Percentiles rank a stretch among this genome's conserved stretches.
phyloP scores from a whole-genome alignment of 1,140 invertebrate genomes.

The Caenorhabditis inopinata region DNA sequence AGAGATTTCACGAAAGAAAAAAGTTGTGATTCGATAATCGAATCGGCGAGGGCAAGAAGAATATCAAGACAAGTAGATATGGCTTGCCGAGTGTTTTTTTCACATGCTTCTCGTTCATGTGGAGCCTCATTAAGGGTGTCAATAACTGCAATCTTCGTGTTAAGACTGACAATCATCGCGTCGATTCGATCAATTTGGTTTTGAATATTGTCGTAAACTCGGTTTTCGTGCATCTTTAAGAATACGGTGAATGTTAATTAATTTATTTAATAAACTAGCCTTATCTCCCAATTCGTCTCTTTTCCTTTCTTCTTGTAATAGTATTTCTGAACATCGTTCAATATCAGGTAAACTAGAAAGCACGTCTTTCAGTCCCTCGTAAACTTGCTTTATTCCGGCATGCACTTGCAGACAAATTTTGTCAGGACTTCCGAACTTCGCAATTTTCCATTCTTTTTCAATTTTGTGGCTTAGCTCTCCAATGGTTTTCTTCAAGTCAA shows the following conservation, averaged over 20 bases:
- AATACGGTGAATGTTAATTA: not conserved
- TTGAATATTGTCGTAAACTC: constrained; percentile 33
- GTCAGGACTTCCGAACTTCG: constrained; percentile 31
- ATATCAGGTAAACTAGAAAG: not conserved
- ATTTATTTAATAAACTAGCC: not conserved
- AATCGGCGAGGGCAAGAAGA: not conserved
- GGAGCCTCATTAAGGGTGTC: constrained; percentile 41
- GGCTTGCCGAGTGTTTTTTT: constrained; percentile 35
- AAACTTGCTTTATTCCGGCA: constrained; percentile 44
- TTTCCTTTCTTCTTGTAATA: constrained; percentile 21
- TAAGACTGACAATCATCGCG: constrained; percentile 38
- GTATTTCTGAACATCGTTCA: constrained; percentile 20
- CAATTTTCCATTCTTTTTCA: constrained; percentile 41
- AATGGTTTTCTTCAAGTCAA: constrained; percentile 37
- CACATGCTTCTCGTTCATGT: constrained; percentile 25
- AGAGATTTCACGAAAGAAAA: constrained; percentile 22
- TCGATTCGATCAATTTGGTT: constrained; percentile 47
- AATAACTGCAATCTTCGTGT: constrained; percentile 48
- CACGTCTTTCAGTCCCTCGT: constrained; percentile 30
- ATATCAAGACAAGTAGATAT: constrained; percentile 33
- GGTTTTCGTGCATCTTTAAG: not conserved
- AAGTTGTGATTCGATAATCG: constrained; percentile 35
- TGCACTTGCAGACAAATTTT: constrained; percentile 40
- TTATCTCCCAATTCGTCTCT: not conserved
- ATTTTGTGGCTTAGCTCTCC: constrained; percentile 40